Evolutionary conservation across 2,888 invertebrate species (phyloP), one percentile per base, ranked within the genome.

Genomic region (Scaptodrosophila latifasciaeformis): DNA sequence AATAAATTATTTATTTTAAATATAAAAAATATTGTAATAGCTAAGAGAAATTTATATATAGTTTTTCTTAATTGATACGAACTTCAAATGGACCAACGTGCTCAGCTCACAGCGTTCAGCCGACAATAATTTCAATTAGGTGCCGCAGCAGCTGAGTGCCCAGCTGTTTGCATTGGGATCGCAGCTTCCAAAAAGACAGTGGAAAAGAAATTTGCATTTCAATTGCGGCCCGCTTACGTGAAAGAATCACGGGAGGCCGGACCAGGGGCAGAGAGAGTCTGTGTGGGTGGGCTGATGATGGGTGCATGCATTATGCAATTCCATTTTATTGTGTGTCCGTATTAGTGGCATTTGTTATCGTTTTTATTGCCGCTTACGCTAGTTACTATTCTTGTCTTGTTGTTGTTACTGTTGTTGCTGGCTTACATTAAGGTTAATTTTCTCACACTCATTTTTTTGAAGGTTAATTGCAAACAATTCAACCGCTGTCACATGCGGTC

Each of bases 11-110:
- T n/a, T n/a, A n/a, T n/a, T n/a, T n/a, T n/a, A n/a, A n/a, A n/a
- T n/a, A n/a, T n/a, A n/a, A n/a, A n/a, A n/a, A n/a, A n/a, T 13
- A 18, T 34, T 9, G 17, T 37, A 17, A 2, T 19, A 12, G 17
- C 3, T 3, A 43, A 7, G 39, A 9, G 13, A 39, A 58, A 76
- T 76, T 70, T 74, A 76, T 70, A 69, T 77, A 68, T 65, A 66
- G 68, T 62, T 80, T 64, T 45, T 54, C 75, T 67, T 79, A 84
- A 84, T 84, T 83, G 77, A 82, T 84, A 82, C 80, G 83, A 83
- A 82, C 84, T 81, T 83, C 81, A 80, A 72, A 76, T 67, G 70
- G 56, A 66, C 67, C 43, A 58, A 54, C 63, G 30, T 37, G n/a
- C n/a, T n/a, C n/a, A n/a, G n/a, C n/a, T n/a, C n/a, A n/a, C n/a